A percentile compares a stretch with the other conserved stretches of the same genome.
phyloP scores from a whole-genome alignment of 2,888 invertebrate genomes.

The Notodonta dromedarius region DNA sequence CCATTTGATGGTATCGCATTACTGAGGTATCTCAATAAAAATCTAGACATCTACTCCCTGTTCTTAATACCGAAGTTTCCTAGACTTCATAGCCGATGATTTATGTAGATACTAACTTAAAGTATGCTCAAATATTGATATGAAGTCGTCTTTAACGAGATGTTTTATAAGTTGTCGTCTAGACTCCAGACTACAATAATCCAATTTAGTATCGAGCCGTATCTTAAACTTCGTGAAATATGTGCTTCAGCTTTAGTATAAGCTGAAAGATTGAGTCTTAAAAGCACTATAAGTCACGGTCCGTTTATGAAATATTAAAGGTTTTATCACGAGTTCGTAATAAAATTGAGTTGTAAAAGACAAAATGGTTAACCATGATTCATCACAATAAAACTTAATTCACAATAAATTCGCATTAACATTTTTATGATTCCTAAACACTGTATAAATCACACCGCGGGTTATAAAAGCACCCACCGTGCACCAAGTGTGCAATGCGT shows the following conservation, averaged over 20 bases:
- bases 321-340: constrained; percentile 1
- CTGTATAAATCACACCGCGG: constrained; percentile 69
- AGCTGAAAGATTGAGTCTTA: constrained; percentile 2
- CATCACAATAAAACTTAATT: constrained; percentile 52
- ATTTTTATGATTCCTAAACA: constrained; percentile 79
- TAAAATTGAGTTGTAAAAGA: constrained; percentile 28
- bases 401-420: constrained; percentile 64
- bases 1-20: constrained; percentile 69
- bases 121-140: not conserved
- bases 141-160: not conserved
- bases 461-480: constrained; percentile 58
- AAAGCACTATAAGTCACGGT: not conserved
- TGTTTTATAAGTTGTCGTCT: constrained; percentile 20
- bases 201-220: constrained; percentile 12
- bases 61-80: not conserved
- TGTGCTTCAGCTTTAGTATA: not conserved
- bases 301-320: not conserved
- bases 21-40: constrained; percentile 25
- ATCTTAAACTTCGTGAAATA: constrained; percentile 5
- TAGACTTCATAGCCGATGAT: not conserved
- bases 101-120: not conserved
- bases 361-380: constrained; percentile 47
- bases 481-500: constrained; percentile 59
- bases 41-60: constrained; percentile 13
- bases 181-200: constrained; percentile 27